A percentile compares a stretch with the other conserved stretches of the same genome.
Conservation (phyloP, 2,888 invertebrate species). For the Rhopalosiphum nymphaeae region DNA sequence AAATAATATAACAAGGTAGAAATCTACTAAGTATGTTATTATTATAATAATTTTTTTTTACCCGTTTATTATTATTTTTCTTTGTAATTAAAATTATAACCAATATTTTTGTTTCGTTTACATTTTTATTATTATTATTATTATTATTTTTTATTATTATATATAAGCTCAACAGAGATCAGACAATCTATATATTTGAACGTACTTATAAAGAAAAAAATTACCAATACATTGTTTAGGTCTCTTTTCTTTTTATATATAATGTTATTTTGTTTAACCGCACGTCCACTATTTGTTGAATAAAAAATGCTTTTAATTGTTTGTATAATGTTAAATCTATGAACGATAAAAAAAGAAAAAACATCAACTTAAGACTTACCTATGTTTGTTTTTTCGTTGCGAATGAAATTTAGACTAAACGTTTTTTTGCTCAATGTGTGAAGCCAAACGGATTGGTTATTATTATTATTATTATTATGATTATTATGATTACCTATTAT, state of each 20-base stretch:
- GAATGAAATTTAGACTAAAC: slow-evolving; percentile 61
- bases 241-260: slow-evolving; percentile 48
- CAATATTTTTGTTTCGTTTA: slow-evolving; percentile 54
- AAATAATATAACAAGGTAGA: slow-evolving; percentile 18
- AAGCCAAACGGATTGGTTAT: slow-evolving; percentile 62
- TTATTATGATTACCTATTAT: slow-evolving; percentile 55
- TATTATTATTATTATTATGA: slow-evolving; percentile 56
- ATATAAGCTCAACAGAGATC: slow-evolving; percentile 61
- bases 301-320: slow-evolving; percentile 59
- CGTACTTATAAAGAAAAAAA: slow-evolving; percentile 37
- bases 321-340: slow-evolving; percentile 62
- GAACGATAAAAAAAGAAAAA: slow-evolving; percentile 27
- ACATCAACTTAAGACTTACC: slow-evolving; percentile 54
- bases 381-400: slow-evolving; percentile 40
- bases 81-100: slow-evolving; percentile 27
- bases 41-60: slow-evolving; percentile 35
- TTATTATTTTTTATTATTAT: slow-evolving; percentile 28
- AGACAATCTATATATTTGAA: slow-evolving; percentile 59
- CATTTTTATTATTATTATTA: slow-evolving; percentile 19
- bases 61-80: slow-evolving; percentile 8
- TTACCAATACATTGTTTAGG: slow-evolving; percentile 64
- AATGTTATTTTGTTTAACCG: slow-evolving; percentile 54
- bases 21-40: slow-evolving; percentile 43
- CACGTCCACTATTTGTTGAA: slow-evolving; percentile 62
- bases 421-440: slow-evolving; percentile 65